Base-by-base conservation (phyloP, 1,140 invertebrate species). In the Littorina saxatilis region DNA sequence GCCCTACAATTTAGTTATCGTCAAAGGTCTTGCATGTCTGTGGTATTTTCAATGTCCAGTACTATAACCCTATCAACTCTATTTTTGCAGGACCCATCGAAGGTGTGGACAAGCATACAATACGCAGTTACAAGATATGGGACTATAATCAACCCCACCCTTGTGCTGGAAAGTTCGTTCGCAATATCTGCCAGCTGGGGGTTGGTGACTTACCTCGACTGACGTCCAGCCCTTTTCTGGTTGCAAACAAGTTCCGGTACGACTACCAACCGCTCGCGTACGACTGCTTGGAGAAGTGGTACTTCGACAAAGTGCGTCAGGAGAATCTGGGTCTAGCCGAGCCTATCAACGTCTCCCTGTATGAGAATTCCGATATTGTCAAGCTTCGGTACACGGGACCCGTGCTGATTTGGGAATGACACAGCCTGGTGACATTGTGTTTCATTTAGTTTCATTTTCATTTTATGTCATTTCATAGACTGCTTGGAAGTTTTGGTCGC, bases 261-360 rank as follows among this genome's bases (percentile, higher is more conserved):
- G 81, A 85, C 66, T 84, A 77, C 66, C 80, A 86, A 63, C 82
- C 80, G 0, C 40, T 82, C 29, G 81, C 86, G 2, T 83, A 82
- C 63, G 83, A 86, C 61, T 88, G 87, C 47, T 29, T 88, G 55
- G 84, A 88, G 68, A 83, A 87, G 40, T 85, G 77, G 80, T 78
- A 84, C 61, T 84, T 82, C 29, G 63, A 79, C 70, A 81, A 73
- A 35, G 55, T 75, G 29, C 35, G 72, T 29, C 29, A 55, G 37
- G 81, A 76, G 76, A 72, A 80, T 40, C 32, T 23, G 32, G 37
- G 81, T 27, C 35, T 50, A 32, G 43, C 17, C 9, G 23, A 35
- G 23, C n/a, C 58, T 73, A 15, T 75, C 11, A 72, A 80, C 63
- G 43, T 80, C 32, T 52, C 78, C 29, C 29, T 72, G 17, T 80